Conservation (phyloP, 2,888 invertebrate species). For the Helobdella robusta region DNA sequence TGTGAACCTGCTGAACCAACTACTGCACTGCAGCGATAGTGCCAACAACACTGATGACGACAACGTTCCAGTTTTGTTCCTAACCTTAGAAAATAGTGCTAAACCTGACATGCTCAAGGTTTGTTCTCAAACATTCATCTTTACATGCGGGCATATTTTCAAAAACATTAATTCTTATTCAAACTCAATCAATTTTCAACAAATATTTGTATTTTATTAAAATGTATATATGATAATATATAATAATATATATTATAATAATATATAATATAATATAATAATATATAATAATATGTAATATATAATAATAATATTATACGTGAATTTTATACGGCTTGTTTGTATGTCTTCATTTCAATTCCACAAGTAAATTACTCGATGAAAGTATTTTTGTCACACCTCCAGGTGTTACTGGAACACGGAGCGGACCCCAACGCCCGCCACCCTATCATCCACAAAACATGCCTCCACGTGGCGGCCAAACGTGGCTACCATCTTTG, state of each 20-base stretch:
- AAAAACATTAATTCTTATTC: too few species aligned
- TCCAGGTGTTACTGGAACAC: not conserved
- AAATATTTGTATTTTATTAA: too few species aligned
- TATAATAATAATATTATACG: too few species aligned
- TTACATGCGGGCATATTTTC: too few species aligned
- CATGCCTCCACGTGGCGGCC: not conserved
- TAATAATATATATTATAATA: too few species aligned
- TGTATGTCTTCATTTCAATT: too few species aligned
- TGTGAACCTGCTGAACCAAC: not conserved
- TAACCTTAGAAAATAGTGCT: not conserved
- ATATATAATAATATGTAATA: too few species aligned
- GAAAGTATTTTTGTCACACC: not conserved
- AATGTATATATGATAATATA: too few species aligned
- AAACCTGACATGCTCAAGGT: slow-evolving; percentile 12
- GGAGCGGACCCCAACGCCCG: slow-evolving; percentile 6
- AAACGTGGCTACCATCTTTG: not conserved
- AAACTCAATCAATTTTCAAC: too few species aligned
- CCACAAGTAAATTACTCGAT: not conserved
- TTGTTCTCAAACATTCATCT: too few species aligned
- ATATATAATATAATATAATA: too few species aligned
- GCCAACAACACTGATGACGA: not conserved
- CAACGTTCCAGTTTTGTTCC: not conserved
- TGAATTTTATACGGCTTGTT: too few species aligned
- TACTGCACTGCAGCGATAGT: not conserved
- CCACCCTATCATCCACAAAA: not conserved